A percentile compares a stretch with the other conserved stretches of the same genome.
Evolutionary conservation across 2,888 invertebrate species (phyloP).

Genomic region (Scelioninae gen. 1): DNA sequence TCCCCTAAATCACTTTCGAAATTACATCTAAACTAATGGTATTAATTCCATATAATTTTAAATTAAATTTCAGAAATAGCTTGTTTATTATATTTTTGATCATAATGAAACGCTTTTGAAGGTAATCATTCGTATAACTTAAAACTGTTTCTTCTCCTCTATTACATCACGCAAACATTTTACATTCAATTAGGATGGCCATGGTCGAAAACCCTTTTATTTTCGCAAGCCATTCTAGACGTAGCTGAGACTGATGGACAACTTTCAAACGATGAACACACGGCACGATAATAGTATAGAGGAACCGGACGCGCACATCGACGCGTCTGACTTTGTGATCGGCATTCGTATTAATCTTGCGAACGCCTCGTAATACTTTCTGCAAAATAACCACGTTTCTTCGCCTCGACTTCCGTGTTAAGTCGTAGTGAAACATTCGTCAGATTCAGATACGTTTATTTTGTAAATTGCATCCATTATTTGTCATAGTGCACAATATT

Average conservation of each 20-base stretch:
- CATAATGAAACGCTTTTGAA: slow-evolving; percentile 21
- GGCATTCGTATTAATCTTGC: slow-evolving; percentile 73
- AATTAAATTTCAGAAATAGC: not conserved
- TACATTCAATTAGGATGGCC: slow-evolving; percentile 43
- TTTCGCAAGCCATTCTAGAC: slow-evolving; percentile 35
- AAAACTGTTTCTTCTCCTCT: not conserved
- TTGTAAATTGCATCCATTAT: not conserved
- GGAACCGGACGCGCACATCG: slow-evolving; percentile 76
- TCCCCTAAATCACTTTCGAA: too few species aligned
- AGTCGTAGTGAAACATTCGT: slow-evolving; percentile 6
- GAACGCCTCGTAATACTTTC: slow-evolving; percentile 45
- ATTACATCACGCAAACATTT: slow-evolving; percentile 28
- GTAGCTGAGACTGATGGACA: slow-evolving; percentile 48
- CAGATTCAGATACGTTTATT: slow-evolving; percentile 21
- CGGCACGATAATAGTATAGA: slow-evolving; percentile 45
- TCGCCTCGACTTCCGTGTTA: slow-evolving; percentile 55
- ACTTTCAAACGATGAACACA: slow-evolving; percentile 35
- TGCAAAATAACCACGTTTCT: slow-evolving; percentile 60
- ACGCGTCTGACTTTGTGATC: slow-evolving; percentile 72
- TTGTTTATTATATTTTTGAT: not conserved
- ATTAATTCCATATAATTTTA: not conserved
- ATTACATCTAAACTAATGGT: too few species aligned
- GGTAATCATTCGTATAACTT: not conserved
- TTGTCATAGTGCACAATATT: not conserved
- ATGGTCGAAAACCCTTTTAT: slow-evolving; percentile 37